Evolutionary conservation across 2,113 vertebrate species (phyloP).

Genomic region (Amphilophus citrinellus): DNA sequence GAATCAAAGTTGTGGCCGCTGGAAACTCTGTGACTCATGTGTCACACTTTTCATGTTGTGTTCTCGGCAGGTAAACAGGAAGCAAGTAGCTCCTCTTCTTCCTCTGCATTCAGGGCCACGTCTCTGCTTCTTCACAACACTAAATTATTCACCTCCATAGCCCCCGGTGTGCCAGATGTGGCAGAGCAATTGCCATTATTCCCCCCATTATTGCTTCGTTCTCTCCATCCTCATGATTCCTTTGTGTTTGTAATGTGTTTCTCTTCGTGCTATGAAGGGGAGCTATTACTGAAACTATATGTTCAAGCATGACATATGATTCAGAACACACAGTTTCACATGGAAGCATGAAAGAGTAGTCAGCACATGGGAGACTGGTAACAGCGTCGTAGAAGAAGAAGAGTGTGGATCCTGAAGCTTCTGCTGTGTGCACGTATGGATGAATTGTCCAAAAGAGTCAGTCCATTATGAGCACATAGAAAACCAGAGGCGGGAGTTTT

Average conservation of each 20-base stretch:
- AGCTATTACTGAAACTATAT: constrained; percentile 13
- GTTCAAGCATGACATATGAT: constrained; percentile 26
- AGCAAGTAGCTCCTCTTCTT: neutral
- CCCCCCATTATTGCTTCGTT: constrained; percentile 35
- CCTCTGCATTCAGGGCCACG: constrained; percentile 53
- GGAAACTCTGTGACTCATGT: neutral
- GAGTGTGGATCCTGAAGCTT: no score
- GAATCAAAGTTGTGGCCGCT: neutral
- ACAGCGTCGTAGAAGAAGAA: no score
- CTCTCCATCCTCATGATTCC: constrained; percentile 21
- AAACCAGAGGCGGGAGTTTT: neutral
- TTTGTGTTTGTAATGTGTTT: neutral
- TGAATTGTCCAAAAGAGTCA: no score
- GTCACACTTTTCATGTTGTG: neutral
- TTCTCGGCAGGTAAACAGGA: neutral
- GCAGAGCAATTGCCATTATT: constrained; percentile 51
- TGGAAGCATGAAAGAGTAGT: no score
- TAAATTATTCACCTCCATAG: constrained; percentile 75
- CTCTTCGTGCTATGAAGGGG: neutral
- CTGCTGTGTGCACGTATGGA: no score
- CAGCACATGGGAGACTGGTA: no score
- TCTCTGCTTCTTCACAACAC: constrained; percentile 62
- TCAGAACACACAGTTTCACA: constrained; percentile 11
- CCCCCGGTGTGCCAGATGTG: constrained; percentile 62
- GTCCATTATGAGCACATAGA: no score